Conservation (phyloP, 2,113 vertebrate species). For the Aldabrachelys gigantea region DNA sequence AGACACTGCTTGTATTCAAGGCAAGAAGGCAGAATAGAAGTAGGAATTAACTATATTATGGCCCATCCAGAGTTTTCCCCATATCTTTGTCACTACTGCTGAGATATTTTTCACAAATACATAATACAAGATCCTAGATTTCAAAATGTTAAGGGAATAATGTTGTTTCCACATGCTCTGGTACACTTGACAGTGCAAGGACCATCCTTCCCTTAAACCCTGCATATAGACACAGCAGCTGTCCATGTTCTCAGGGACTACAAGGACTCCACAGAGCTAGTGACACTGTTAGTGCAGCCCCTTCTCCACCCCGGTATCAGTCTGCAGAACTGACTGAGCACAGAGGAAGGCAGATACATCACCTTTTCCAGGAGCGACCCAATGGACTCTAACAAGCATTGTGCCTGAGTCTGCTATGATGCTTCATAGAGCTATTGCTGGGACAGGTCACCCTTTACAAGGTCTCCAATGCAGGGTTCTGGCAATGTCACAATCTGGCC, state of each 20-base stretch:
- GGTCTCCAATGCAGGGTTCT: too few species aligned
- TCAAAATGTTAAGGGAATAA: neutral
- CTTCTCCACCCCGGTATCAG: neutral
- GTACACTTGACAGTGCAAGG: neutral
- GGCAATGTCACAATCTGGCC: neutral
- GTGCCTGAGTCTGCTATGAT: neutral
- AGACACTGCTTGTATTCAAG: neutral
- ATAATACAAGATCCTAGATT: neutral
- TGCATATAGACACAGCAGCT: neutral
- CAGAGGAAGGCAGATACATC: neutral
- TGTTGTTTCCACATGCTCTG: neutral
- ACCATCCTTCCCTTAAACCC: neutral
- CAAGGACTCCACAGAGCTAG: fast-evolving
- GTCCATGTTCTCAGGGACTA: too few species aligned
- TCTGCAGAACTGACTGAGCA: neutral
- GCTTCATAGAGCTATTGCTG: neutral
- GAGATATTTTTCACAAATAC: neutral
- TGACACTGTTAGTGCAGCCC: fast-evolving
- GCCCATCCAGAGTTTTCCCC: neutral
- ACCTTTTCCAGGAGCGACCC: neutral
- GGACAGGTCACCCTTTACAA: too few species aligned
- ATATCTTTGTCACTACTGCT: neutral
- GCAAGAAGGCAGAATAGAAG: neutral
- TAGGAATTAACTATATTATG: neutral
- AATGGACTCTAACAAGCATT: neutral